A percentile compares a stretch with the other conserved stretches of the same genome.
phyloP scores from a whole-genome alignment of 2,888 invertebrate genomes.

The Chaetogeoica ovagalla region DNA sequence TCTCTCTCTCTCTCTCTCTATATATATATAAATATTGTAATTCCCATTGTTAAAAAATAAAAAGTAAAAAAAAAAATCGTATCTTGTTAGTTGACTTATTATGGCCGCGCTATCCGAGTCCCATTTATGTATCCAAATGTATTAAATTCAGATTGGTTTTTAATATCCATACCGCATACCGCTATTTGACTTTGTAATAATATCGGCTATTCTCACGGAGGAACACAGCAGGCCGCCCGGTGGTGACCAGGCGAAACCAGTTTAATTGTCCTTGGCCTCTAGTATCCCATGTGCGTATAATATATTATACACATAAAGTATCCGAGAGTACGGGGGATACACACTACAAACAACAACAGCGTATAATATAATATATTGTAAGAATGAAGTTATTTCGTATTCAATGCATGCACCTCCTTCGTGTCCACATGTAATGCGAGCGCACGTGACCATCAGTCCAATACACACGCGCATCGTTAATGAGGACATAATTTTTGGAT shows the following conservation, averaged over 20 bases:
- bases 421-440: constrained; percentile 15
- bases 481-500: constrained; percentile 51
- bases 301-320: background rate
- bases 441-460: constrained; percentile 20
- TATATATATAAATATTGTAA: background rate
- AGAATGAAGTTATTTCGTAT: constrained; percentile 47
- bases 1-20: too few species aligned
- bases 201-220: constrained; percentile 26
- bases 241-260: constrained; percentile 49
- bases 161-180: constrained; percentile 37
- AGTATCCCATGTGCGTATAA: constrained; percentile 12
- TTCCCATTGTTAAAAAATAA: constrained; percentile 38
- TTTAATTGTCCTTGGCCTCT: constrained; percentile 53
- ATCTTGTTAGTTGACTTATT: constrained; percentile 45
- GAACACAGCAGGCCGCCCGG: constrained; percentile 23
- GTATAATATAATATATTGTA: background rate
- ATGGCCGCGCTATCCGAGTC: constrained; percentile 28
- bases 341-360: background rate
- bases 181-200: constrained; percentile 43
- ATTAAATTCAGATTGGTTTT: constrained; percentile 48
- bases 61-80: constrained; percentile 38
- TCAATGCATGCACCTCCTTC: constrained; percentile 22
- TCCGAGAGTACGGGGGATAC: background rate
- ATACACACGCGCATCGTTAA: constrained; percentile 24
- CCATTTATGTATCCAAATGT: constrained; percentile 5